phyloP scores from a whole-genome alignment of 2,113 vertebrate species.

The Gopherus evgoodei region DNA sequence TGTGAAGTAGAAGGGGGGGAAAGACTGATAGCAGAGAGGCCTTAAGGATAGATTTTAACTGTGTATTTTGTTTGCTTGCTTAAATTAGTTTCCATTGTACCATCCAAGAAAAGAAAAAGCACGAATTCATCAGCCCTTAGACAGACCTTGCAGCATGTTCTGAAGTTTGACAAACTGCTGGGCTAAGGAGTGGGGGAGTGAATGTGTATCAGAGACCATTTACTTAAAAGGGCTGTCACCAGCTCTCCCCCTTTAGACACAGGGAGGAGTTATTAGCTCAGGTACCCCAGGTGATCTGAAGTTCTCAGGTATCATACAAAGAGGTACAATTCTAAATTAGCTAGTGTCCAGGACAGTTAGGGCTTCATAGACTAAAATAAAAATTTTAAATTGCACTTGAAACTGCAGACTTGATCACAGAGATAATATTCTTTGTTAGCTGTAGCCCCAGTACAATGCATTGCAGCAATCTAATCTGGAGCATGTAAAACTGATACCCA shows the following conservation, averaged over 20 bases:
- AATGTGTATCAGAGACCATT: neutral
- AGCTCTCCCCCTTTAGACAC: fast-evolving
- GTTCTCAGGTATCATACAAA: fast-evolving
- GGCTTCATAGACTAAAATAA: neutral
- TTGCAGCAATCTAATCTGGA: neutral
- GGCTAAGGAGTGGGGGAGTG: neutral
- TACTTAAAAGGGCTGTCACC: neutral
- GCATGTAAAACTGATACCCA: neutral
- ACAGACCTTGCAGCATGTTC: neutral
- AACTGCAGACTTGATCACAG: neutral
- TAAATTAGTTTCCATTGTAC: neutral
- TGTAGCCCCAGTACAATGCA: neutral
- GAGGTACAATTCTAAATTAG: neutral
- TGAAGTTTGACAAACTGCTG: neutral
- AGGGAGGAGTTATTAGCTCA: neutral
- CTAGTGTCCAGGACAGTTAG: neutral
- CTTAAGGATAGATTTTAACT: neutral
- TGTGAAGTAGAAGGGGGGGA: neutral
- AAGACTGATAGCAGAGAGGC: neutral
- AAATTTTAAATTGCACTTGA: neutral
- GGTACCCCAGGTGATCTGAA: neutral
- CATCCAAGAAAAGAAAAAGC: neutral
- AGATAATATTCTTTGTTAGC: neutral
- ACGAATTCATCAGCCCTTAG: neutral
- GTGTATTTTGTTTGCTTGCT: neutral